These are phyloP conservation scores for Paramuricea clavata DNA, from an alignment of 92 coral and sea anemone species.

Conservation along the genomic window DNA sequence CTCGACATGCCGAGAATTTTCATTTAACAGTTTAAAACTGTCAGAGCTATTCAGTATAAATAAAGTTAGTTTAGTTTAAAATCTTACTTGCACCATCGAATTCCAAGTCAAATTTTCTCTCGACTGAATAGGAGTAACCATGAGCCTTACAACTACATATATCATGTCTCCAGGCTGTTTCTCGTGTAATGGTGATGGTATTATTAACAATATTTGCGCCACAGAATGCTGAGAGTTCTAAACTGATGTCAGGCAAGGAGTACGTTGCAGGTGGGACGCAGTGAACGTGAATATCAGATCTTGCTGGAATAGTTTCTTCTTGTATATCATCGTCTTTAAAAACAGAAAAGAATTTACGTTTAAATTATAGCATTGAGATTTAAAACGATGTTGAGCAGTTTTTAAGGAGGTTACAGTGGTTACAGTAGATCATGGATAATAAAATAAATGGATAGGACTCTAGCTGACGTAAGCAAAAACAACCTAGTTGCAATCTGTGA, in stretches of 20 bases:
- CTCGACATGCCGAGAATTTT: no score
- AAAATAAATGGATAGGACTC: no score
- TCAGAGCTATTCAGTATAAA: no score
- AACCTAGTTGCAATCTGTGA: no score
- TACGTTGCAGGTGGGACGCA: neutral
- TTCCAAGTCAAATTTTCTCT: neutral
- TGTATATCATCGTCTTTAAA: neutral
- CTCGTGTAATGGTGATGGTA: neutral
- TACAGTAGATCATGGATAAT: no score
- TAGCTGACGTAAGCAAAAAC: no score
- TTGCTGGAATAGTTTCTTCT: neutral
- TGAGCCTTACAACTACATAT: neutral
- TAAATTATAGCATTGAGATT: no score
- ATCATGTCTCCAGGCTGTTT: neutral
- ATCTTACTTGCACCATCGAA: neutral
- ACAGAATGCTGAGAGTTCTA: neutral
- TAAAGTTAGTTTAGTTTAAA: no score
- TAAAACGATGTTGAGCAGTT: no score
- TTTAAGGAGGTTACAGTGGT: no score
- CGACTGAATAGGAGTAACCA: neutral
- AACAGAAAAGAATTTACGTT: neutral
- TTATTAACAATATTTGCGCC: neutral
- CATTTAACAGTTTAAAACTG: no score
- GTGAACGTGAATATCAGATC: neutral
- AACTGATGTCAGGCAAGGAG: neutral